Evolutionary conservation across 37 sponge, comb jelly and placozoan genomes (phyloP).

Genomic region (Cliona cf. orientalis): DNA sequence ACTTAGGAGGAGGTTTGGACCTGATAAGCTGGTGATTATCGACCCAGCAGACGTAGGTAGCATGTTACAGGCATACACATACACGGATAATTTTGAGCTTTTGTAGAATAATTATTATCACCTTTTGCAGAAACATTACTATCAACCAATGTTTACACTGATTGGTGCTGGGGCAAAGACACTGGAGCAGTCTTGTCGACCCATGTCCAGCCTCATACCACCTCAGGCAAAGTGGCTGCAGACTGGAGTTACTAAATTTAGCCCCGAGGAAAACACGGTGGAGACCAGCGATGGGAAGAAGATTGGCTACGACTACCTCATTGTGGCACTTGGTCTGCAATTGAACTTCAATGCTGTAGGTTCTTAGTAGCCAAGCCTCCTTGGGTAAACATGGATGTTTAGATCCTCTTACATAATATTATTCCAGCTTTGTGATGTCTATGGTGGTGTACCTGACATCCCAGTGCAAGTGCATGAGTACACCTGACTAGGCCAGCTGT

Average conservation of each 20-base stretch:
- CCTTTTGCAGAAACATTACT: constrained; percentile 78
- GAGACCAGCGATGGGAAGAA: constrained; percentile 47
- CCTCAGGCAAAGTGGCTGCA: constrained; percentile 58
- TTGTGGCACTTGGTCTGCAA: constrained; percentile 82
- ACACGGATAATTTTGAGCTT: constrained; percentile 30
- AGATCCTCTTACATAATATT: too few relatives aligned
- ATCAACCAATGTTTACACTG: constrained; percentile 93
- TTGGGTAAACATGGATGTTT: too few relatives aligned
- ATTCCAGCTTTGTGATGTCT: too few relatives aligned
- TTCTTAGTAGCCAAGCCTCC: background rate
- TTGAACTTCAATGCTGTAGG: constrained; percentile 69
- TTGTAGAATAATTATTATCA: constrained; percentile 62
- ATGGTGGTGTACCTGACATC: too few relatives aligned
- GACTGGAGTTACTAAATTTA: constrained; percentile 58
- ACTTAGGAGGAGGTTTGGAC: constrained; percentile 56
- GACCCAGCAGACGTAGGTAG: constrained; percentile 79
- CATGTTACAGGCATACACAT: constrained; percentile 50
- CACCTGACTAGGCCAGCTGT: too few relatives aligned
- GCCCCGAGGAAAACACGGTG: constrained; percentile 68
- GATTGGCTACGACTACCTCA: constrained; percentile 82
- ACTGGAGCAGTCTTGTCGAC: constrained; percentile 46
- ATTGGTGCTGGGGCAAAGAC: constrained; percentile 83
- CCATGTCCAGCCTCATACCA: constrained; percentile 68
- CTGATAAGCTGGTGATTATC: constrained; percentile 59
- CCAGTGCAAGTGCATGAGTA: too few relatives aligned